phyloP scores from a whole-genome alignment of 2,797 vertebrate species.

The Cichlasoma orientale region DNA sequence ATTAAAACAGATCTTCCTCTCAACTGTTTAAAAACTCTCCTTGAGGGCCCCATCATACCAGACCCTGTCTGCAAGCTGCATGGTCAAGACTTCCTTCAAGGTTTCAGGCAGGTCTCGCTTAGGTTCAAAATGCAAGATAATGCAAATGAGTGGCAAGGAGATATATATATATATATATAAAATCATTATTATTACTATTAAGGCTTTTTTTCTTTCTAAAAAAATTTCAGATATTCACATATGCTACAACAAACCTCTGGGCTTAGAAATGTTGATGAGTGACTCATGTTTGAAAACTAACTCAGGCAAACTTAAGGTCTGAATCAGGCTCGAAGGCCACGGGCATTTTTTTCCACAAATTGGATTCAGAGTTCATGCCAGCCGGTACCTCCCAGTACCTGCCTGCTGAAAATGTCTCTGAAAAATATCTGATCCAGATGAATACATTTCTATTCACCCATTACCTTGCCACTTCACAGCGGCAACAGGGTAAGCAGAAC shows the following conservation, averaged over 20 bases:
- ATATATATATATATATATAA: too few species aligned
- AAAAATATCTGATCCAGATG: constrained; percentile 42
- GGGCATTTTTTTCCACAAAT: constrained; percentile 57
- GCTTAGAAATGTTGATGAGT: constrained; percentile 55
- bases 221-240: constrained; percentile 8
- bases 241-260: constrained; percentile 50
- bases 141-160: constrained; percentile 60
- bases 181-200: too few species aligned
- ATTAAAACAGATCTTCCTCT: constrained; percentile 16
- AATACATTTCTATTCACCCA: constrained; percentile 50
- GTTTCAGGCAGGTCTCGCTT: constrained; percentile 39
- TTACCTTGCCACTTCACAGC: constrained; percentile 36
- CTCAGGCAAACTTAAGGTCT: constrained; percentile 54
- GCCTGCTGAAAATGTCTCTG: constrained; percentile 42
- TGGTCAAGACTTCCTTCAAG: constrained; percentile 49
- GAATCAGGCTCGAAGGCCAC: constrained; percentile 56
- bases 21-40: constrained; percentile 30
- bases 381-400: constrained; percentile 25
- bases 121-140: constrained; percentile 37
- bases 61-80: constrained; percentile 4
- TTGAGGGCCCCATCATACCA: constrained; percentile 12
- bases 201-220: too few species aligned
- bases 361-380: constrained; percentile 47
- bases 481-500: constrained; percentile 16
- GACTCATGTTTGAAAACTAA: constrained; percentile 53